A percentile compares a stretch with the other conserved stretches of the same genome.
These are phyloP conservation scores for Listronotus oregonensis DNA, from an alignment of 1,140 invertebrate genomes.

Conservation along the genomic window DNA sequence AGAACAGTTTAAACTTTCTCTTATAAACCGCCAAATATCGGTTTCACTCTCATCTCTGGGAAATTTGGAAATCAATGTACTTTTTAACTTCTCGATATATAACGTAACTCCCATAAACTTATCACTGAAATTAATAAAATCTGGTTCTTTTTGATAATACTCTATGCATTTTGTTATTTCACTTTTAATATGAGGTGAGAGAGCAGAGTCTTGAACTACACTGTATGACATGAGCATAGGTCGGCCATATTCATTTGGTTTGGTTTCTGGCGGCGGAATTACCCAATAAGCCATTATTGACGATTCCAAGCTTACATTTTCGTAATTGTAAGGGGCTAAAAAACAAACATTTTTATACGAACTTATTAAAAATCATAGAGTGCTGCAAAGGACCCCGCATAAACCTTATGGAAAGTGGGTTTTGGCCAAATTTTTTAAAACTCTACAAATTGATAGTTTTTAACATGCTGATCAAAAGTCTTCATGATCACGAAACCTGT, in stretches of 20 bases:
- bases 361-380: neutral
- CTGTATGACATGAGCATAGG: conserved; percentile 89
- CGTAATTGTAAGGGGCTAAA: conserved; percentile 85
- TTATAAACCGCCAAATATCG: conserved; percentile 66
- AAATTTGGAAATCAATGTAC: conserved; percentile 67
- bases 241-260: conserved; percentile 87
- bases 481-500: no score
- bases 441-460: no score
- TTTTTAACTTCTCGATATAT: conserved; percentile 80
- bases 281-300: conserved; percentile 91
- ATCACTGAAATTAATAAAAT: conserved; percentile 78
- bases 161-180: conserved; percentile 87
- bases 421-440: no score
- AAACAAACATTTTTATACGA: conserved; percentile 43
- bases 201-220: conserved; percentile 78
- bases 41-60: conserved; percentile 69
- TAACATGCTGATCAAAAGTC: no score
- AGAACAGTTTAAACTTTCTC: conserved; percentile 61
- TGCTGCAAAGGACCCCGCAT: conserved; percentile 10
- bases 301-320: conserved; percentile 76
- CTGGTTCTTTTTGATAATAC: conserved; percentile 80
- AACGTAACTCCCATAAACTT: conserved; percentile 72
- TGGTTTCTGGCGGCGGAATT: conserved; percentile 88
- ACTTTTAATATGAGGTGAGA: conserved; percentile 80
- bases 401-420: no score